Evolutionary conservation across 2,113 vertebrate species (phyloP), one percentile per base, ranked within the genome.

Genomic region (Centropus unirufus): DNA sequence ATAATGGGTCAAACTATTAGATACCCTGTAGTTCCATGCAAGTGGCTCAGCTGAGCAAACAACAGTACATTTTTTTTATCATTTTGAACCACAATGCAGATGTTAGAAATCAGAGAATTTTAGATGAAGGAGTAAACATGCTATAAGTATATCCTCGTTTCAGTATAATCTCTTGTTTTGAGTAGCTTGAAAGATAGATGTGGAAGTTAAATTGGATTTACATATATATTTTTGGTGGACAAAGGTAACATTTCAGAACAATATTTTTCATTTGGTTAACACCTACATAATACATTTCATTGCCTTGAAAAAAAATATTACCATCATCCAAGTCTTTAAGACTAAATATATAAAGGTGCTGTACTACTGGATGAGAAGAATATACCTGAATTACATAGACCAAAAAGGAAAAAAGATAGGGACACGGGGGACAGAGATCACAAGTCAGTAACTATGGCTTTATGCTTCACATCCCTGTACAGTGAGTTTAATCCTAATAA

Each of bases 401-500:
- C 23, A 72, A 63, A 78, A 46, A 66, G 62, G 20, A 66, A 73
- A 52, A 70, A 92, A 77, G 47, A 42, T 16, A 6, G 27, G 12
- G 30, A 40, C 0, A 0, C 36, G 36, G 36, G 36, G 5, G 4
- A 66, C 34, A 59, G 70, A 68, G 63, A 67, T 44, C 78, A 69
- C 0, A 0, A 83, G 49, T 87, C 82, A 89, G 78, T 93, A 89
- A 77, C 46, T 52, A 7, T 51, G 46, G 26, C 51, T 94, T 89
- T 87, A 68, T 84, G 69, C 58, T 76, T 89, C 87, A 66, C n/a
- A 46, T 75, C 19, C 68, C 42, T 83, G 39, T 83, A 8, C 20
- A 68, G 58, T 69, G 51, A 18, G 5, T 67, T 93, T 93, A 91
- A 94, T 88, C 63, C 55, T 54, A 82, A 75, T 84, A 95, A 30